Conservation (phyloP, 2,113 vertebrate genomes). For the Oncorhynchus nerka region DNA sequence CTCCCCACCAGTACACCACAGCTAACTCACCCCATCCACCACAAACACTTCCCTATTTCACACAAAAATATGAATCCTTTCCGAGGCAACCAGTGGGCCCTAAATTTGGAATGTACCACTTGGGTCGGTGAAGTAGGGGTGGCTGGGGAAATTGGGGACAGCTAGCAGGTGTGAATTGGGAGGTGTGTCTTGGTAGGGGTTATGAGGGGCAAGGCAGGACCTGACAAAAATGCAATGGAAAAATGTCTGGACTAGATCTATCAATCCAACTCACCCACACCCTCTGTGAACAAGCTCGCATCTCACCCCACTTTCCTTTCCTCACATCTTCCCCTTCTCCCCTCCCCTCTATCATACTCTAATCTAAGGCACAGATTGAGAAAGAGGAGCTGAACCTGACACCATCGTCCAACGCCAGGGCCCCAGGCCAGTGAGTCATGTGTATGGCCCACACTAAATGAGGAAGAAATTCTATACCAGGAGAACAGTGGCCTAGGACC, state of each 20-base stretch:
- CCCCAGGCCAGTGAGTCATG: slow-evolving; percentile 47
- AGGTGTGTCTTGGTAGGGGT: slow-evolving; percentile 8
- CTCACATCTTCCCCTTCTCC: slow-evolving; percentile 1
- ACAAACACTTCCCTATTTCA: slow-evolving; percentile 25
- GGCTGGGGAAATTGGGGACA: slow-evolving; percentile 9
- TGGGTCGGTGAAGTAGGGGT: slow-evolving; percentile 16
- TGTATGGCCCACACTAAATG: slow-evolving; percentile 36
- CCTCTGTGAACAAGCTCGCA: slow-evolving; percentile 27
- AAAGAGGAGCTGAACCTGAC: slow-evolving; percentile 55
- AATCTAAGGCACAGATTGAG: slow-evolving; percentile 18
- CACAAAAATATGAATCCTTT: slow-evolving; percentile 56
- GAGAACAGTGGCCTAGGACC: slow-evolving; percentile 29
- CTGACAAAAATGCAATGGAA: slow-evolving; percentile 38
- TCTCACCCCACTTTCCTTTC: slow-evolving; percentile 35
- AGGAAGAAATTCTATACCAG: not conserved
- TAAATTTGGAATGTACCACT: slow-evolving; percentile 59
- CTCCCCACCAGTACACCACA: slow-evolving; percentile 11
- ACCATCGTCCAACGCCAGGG: slow-evolving; percentile 50
- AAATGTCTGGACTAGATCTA: slow-evolving; percentile 22
- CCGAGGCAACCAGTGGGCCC: slow-evolving; percentile 67
- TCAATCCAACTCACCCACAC: not conserved
- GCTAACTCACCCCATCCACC: not conserved
- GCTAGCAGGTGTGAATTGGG: not conserved
- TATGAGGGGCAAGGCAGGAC: slow-evolving; percentile 5
- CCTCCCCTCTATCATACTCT: not conserved